Base-by-base conservation (phyloP, 1,140 invertebrate genomes). In the Cherax quadricarinatus region DNA sequence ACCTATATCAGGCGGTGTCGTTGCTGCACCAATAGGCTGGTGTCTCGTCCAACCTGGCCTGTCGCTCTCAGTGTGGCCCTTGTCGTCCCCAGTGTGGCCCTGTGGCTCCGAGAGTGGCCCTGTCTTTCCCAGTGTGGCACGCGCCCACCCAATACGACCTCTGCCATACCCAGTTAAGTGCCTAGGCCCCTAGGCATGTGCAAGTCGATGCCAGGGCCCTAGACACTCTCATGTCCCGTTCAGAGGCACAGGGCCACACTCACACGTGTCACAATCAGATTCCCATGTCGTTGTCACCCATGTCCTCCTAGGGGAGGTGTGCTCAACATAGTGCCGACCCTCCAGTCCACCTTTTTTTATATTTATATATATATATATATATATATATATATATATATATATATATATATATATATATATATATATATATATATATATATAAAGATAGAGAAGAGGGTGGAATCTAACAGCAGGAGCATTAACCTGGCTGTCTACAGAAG, bases 51-150 rank as follows among this genome's bases (percentile, higher is more conserved):
- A 85, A 57, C 83, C 60, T 57, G 49, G 80, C 70, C 70, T 66
- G 62, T 66, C 62, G 12, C 21, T 1, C 48, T 57, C 57, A 62
- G 62, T 12, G 48, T 48, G 24, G 53, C 4, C 81, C 49, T 84
- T 60, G 57, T 60, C 57, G 57, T 60, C 9, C 57, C 49, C 51
- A 57, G 57, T 10, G 12, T 48, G 24, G 53, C 4, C 81, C 49
- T 84, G 82, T 84, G 57, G n/a, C n/a, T 10, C 82, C 57, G 57
- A 84, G 82, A 24, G 60, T 16, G n/a, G 49, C 24, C 80, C 80
- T 82, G 80, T 82, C 80, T 5, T 57, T 10, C 60, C 62, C 62
- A 30, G 60, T 85, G 83, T 85, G 83, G 83, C 83, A 85, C 83
- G 41, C 14, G 60, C 83, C 62, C 53, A 30, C 53, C 53, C 53